These are phyloP conservation scores for Oncorhynchus mykiss DNA, from an alignment of 2,113 vertebrate genomes.

Conservation along the genomic window DNA sequence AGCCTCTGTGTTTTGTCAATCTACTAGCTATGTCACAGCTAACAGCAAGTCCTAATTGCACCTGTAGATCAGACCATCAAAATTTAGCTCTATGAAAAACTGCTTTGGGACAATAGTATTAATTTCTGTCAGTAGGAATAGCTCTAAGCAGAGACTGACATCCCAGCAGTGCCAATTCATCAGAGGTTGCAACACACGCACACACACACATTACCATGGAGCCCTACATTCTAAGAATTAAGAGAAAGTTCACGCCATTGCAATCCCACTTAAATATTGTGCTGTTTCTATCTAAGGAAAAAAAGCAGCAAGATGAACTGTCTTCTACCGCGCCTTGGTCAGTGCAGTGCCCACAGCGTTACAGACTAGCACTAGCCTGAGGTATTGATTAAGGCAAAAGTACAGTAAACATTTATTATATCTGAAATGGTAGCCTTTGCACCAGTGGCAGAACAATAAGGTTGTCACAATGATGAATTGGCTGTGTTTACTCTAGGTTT, in stretches of 20 bases:
- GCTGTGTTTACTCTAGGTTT: slow-evolving; percentile 47
- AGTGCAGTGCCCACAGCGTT: slow-evolving; percentile 23
- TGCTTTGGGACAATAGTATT: not conserved
- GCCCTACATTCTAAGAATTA: slow-evolving; percentile 13
- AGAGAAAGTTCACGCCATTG: slow-evolving; percentile 19
- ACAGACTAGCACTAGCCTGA: slow-evolving; percentile 45
- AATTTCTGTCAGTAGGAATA: not conserved
- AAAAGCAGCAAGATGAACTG: slow-evolving; percentile 45
- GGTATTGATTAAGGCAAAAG: slow-evolving; percentile 68
- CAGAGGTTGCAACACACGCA: not conserved
- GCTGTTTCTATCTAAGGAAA: slow-evolving; percentile 32
- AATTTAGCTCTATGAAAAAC: too few species aligned
- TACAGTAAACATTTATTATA: slow-evolving; percentile 67
- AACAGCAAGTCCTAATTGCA: too few species aligned
- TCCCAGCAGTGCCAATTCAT: slow-evolving; percentile 24
- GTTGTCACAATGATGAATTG: slow-evolving; percentile 69
- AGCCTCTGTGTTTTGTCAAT: not conserved
- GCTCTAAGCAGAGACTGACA: slow-evolving; percentile 34
- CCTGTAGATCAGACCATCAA: too few species aligned
- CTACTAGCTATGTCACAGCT: too few species aligned
- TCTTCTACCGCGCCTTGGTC: slow-evolving; percentile 30
- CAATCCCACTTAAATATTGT: slow-evolving; percentile 44
- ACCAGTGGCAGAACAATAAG: slow-evolving; percentile 59
- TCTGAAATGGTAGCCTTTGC: slow-evolving; percentile 57
- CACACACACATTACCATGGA: not conserved